These are phyloP conservation scores for Salvelinus sp. DNA, from an alignment of 2,113 vertebrate species.

Conservation along the genomic window DNA sequence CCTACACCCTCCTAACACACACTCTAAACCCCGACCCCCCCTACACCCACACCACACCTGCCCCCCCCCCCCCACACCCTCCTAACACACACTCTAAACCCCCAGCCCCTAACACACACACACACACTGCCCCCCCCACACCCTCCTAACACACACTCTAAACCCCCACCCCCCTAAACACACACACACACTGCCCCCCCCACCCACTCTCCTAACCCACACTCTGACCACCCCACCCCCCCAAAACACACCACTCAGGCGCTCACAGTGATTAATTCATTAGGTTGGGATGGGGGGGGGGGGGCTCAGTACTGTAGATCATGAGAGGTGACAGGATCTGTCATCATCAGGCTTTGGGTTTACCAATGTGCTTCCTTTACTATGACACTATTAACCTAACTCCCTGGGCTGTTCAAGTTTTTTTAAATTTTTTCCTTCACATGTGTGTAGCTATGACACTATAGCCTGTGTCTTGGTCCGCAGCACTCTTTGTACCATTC, in stretches of 20 bases:
- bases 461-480: neutral
- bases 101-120: slow-evolving; percentile 14
- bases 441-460: no score
- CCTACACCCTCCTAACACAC: slow-evolving; percentile 3
- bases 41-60: neutral
- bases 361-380: slow-evolving; percentile 46
- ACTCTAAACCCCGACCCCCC: no score
- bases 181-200: neutral
- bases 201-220: slow-evolving; percentile 28
- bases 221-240: no score
- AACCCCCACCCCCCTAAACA: no score
- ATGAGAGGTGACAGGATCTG: slow-evolving; percentile 51
- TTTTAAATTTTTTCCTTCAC: no score
- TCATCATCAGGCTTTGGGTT: slow-evolving; percentile 52
- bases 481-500: neutral
- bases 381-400: no score
- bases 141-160: slow-evolving; percentile 29
- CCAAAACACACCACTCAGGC: slow-evolving; percentile 11
- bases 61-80: neutral
- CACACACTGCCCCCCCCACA: neutral
- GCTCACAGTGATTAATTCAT: slow-evolving; percentile 64
- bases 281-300: slow-evolving; percentile 1
- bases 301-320: no score
- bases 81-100: slow-evolving; percentile 23
- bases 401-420: no score